Percentiles rank a stretch among this genome's conserved stretches.
Conservation (phyloP, 2,797 vertebrate species). For the Sparidentex hasta region DNA sequence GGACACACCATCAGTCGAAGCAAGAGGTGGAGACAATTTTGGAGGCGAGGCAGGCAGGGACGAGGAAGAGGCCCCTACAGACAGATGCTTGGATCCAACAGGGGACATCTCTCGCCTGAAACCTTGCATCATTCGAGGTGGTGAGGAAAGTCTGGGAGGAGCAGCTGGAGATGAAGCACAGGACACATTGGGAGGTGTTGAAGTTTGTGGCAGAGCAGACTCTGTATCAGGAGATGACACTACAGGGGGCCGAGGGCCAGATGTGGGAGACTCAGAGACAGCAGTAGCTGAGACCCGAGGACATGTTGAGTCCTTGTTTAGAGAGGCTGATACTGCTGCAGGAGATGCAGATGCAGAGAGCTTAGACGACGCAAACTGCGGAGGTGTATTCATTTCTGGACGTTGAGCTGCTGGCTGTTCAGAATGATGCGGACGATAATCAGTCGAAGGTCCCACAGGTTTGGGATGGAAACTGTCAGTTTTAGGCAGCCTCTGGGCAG, state of each 20-base stretch:
- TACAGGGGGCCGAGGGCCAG: conserved; percentile 40
- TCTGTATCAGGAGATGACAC: conserved; percentile 52
- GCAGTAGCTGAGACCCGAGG: conserved; percentile 53
- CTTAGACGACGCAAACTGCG: conserved; percentile 58
- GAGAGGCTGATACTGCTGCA: conserved; percentile 41
- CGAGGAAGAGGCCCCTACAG: conserved; percentile 55
- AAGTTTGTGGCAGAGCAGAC: conserved; percentile 60
- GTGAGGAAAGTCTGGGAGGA: conserved; percentile 70
- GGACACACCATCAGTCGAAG: conserved; percentile 42
- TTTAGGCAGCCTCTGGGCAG: conserved; percentile 67
- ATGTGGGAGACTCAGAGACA: conserved; percentile 53
- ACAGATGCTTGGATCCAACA: conserved; percentile 51
- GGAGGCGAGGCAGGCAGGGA: conserved; percentile 56
- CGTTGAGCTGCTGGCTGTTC: conserved; percentile 67
- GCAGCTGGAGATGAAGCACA: conserved; percentile 50
- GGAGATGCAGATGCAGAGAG: conserved; percentile 55
- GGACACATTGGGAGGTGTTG: conserved; percentile 53
- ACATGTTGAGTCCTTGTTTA: conserved; percentile 56
- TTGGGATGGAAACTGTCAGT: conserved; percentile 71
- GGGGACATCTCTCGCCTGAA: conserved; percentile 64
- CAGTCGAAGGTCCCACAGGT: conserved; percentile 58
- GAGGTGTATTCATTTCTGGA: conserved; percentile 68
- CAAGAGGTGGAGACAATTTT: conserved; percentile 49
- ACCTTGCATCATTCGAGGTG: conserved; percentile 67
- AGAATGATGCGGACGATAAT: conserved; percentile 66